Evolutionary conservation across 2,797 vertebrate genomes (phyloP).

Genomic region (Scomberomorus guttatus): DNA sequence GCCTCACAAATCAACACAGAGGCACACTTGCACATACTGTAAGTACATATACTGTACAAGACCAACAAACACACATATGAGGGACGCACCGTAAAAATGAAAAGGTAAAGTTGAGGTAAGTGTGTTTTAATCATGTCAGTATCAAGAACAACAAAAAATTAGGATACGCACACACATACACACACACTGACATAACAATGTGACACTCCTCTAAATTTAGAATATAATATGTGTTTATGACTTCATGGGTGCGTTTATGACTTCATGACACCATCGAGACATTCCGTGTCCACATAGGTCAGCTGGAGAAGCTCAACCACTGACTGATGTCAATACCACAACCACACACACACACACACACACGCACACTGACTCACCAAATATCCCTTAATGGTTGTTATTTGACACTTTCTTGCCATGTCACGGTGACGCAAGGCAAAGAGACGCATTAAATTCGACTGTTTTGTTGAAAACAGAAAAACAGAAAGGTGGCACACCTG

Average conservation of each 20-base stretch:
- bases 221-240: constrained; percentile 54
- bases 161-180: neutral
- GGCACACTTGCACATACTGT: neutral
- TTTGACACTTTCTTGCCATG: constrained; percentile 71
- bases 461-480: constrained; percentile 57
- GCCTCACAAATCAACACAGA: neutral
- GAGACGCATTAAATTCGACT: constrained; percentile 50
- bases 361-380: constrained; percentile 39
- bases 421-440: constrained; percentile 75
- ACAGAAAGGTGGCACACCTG: constrained; percentile 32
- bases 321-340: constrained; percentile 52
- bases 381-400: constrained; percentile 84
- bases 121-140: too few species aligned
- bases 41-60: neutral
- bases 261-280: constrained; percentile 60
- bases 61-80: neutral
- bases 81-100: accelerated
- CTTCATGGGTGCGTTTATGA: constrained; percentile 49
- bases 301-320: constrained; percentile 35
- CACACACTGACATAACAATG: constrained; percentile 27
- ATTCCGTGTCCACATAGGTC: constrained; percentile 51
- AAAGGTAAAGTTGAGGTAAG: neutral
- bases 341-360: constrained; percentile 50
- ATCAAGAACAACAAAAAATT: constrained; percentile 8
- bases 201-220: constrained; percentile 61